A percentile compares a stretch with the other conserved stretches of the same genome.
phyloP scores from a whole-genome alignment of 2,888 invertebrate species.

The Reticulitermes lucifugus region DNA sequence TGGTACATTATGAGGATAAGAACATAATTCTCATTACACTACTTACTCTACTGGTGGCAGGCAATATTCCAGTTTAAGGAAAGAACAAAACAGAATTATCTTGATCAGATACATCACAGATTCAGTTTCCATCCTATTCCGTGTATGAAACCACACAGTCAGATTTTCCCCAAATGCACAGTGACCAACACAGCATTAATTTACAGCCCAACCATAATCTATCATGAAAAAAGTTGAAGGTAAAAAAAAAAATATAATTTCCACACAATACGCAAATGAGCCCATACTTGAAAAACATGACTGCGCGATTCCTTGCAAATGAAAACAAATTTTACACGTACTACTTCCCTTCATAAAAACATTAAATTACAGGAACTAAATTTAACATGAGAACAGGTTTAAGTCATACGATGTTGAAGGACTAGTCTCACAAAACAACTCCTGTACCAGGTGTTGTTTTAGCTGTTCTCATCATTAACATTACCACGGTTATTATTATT shows the following conservation, averaged over 20 bases:
- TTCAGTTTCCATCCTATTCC: not conserved
- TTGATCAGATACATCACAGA: slow-evolving; percentile 13
- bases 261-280: no score
- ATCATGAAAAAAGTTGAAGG: no score
- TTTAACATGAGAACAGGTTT: slow-evolving; percentile 2
- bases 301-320: not conserved
- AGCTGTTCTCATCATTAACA: no score
- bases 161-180: not conserved
- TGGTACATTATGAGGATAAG: not conserved
- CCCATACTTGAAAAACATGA: not conserved
- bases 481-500: no score
- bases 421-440: slow-evolving; percentile 21
- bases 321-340: slow-evolving; percentile 2
- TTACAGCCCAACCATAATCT: not conserved
- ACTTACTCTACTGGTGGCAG: no score
- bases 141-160: not conserved
- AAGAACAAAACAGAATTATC: not conserved
- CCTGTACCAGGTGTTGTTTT: no score
- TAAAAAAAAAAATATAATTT: no score
- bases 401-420: slow-evolving; percentile 29
- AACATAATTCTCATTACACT: no score
- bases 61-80: no score
- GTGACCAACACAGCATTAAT: not conserved
- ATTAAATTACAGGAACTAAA: slow-evolving; percentile 39
- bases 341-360: slow-evolving; percentile 16